Evolutionary conservation across 2,888 invertebrate genomes (phyloP).

Genomic region (Diarsia dahlii): DNA sequence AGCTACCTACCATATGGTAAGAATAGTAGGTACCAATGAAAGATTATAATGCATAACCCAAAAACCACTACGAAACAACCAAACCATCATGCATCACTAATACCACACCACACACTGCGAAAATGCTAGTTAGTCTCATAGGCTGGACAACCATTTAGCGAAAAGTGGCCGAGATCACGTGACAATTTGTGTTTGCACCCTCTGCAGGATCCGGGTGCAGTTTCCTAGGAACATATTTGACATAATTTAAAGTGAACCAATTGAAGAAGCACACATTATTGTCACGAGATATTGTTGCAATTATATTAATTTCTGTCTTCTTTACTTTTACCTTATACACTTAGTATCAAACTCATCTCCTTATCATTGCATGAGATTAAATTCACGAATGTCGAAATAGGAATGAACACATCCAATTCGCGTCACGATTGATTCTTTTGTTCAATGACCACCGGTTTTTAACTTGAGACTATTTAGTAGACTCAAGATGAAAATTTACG

Average conservation of each 20-base stretch:
- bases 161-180: slow-evolving; percentile 2
- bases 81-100: slow-evolving; percentile 30
- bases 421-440: background rate
- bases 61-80: slow-evolving; percentile 11
- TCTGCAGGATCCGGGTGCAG: background rate
- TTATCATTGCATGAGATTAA: background rate
- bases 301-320: too few species aligned
- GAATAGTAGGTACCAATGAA: background rate
- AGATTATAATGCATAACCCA: slow-evolving; percentile 17
- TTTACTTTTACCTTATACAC: background rate
- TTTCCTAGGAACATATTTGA: background rate
- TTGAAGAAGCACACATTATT: background rate
- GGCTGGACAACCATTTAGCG: background rate
- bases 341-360: background rate
- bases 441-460: slow-evolving; percentile 2
- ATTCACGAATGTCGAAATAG: background rate
- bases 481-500: too few species aligned
- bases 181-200: background rate
- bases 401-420: background rate
- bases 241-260: background rate
- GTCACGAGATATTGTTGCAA: background rate
- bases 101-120: slow-evolving; percentile 2
- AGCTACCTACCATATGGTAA: slow-evolving; percentile 9
- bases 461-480: background rate
- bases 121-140: slow-evolving; percentile 11